Conservation (phyloP, 2,888 invertebrate species). For the Coelinius sp. region DNA sequence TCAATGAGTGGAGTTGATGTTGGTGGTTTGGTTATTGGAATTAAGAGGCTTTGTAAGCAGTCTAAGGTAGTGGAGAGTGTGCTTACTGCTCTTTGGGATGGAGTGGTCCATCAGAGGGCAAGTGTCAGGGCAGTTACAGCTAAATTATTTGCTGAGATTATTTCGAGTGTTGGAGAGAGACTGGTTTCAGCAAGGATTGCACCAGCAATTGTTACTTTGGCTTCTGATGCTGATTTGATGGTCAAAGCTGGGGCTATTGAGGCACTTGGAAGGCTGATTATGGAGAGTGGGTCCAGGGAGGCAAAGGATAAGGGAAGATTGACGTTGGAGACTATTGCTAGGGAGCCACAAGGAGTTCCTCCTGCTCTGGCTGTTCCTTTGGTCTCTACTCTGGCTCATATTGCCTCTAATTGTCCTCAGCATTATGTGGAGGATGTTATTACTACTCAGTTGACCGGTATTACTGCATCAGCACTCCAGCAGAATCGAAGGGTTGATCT, state of each 20-base stretch:
- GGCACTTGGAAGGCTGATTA: conserved; percentile 76
- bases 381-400: conserved; percentile 75
- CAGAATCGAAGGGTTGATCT: conserved; percentile 75
- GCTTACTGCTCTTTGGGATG: conserved; percentile 52
- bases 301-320: conserved; percentile 75
- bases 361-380: conserved; percentile 73
- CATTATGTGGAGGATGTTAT: conserved; percentile 76
- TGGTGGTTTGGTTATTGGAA: conserved; percentile 72
- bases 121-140: conserved; percentile 76
- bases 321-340: conserved; percentile 68
- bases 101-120: conserved; percentile 78
- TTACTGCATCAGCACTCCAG: conserved; percentile 74
- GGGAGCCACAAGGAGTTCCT: conserved; percentile 63
- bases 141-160: conserved; percentile 74
- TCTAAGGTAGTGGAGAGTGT: conserved; percentile 14
- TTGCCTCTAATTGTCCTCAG: conserved; percentile 75
- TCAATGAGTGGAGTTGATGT: conserved; percentile 73
- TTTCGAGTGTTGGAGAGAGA: conserved; percentile 73
- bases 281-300: conserved; percentile 71
- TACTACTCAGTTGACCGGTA: conserved; percentile 75
- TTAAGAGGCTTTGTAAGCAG: conserved; percentile 27
- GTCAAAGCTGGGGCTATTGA: conserved; percentile 78
- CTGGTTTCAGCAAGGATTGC: conserved; percentile 75
- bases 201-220: conserved; percentile 80
- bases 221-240: conserved; percentile 77